phyloP scores from a whole-genome alignment of 2,888 invertebrate genomes.

The Drosophila monieri region DNA sequence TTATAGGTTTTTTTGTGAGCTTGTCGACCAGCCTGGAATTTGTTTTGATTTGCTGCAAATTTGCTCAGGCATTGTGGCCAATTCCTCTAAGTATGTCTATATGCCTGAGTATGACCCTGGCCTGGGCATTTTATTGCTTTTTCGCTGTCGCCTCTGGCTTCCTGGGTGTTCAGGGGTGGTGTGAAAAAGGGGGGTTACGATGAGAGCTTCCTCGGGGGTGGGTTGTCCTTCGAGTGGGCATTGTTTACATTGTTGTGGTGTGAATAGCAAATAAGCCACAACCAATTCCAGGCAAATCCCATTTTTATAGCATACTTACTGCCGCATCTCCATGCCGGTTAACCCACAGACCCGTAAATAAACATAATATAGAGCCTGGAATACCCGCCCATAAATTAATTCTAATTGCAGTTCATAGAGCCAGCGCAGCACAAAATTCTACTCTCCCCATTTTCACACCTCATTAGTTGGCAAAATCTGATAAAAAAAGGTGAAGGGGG shows the following conservation, averaged over 20 bases:
- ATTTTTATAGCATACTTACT: constrained; percentile 34
- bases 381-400: constrained; percentile 33
- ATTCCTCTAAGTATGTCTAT: constrained; percentile 36
- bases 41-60: constrained; percentile 78
- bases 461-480: constrained; percentile 60
- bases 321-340: neutral
- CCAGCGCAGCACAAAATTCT: constrained; percentile 59
- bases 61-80: constrained; percentile 60
- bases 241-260: constrained; percentile 80
- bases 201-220: constrained; percentile 43
- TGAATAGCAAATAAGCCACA: constrained; percentile 76
- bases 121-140: constrained; percentile 73
- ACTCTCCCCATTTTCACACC: constrained; percentile 53
- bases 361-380: neutral
- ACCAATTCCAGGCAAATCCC: constrained; percentile 56
- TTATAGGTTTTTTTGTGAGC: constrained; percentile 42
- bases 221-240: constrained; percentile 51
- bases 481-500: constrained; percentile 16
- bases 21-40: constrained; percentile 55
- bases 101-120: constrained; percentile 17
- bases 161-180: neutral
- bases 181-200: constrained; percentile 1
- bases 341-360: constrained; percentile 1
- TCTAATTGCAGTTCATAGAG: constrained; percentile 65
- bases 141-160: constrained; percentile 66